Conservation (phyloP, 2,113 vertebrate genomes). For the Mesembrinibis cayennensis region DNA sequence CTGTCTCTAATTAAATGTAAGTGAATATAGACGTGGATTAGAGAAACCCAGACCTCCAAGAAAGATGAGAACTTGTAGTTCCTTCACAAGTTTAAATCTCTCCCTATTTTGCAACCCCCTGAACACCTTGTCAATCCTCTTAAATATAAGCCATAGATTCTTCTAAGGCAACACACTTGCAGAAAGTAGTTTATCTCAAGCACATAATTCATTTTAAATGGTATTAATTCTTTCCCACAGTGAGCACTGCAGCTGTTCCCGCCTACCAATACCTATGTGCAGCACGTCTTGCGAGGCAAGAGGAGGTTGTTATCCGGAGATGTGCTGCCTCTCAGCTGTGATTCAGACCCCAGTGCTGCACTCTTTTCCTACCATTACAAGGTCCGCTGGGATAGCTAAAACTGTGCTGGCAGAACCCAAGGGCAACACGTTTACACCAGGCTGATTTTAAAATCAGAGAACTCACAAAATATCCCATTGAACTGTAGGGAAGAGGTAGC, state of each 20-base stretch:
- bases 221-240: neutral
- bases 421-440: neutral
- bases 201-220: neutral
- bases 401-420: neutral
- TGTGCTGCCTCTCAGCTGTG: neutral
- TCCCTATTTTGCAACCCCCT: neutral
- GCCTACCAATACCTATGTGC: neutral
- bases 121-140: neutral
- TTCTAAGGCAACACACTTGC: neutral
- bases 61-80: neutral
- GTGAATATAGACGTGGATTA: neutral
- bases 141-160: neutral
- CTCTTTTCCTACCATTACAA: neutral
- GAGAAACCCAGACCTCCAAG: neutral
- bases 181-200: neutral
- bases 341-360: neutral
- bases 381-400: neutral
- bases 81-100: neutral
- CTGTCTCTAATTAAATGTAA: neutral
- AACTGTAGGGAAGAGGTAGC: neutral
- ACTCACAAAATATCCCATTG: neutral
- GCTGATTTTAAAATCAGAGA: neutral
- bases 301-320: neutral
- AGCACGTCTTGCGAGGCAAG: neutral
- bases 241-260: neutral